Percentiles rank a stretch among this genome's conserved stretches.
Conservation (phyloP, 2,888 invertebrate genomes). For the Pterostichus madidus region DNA sequence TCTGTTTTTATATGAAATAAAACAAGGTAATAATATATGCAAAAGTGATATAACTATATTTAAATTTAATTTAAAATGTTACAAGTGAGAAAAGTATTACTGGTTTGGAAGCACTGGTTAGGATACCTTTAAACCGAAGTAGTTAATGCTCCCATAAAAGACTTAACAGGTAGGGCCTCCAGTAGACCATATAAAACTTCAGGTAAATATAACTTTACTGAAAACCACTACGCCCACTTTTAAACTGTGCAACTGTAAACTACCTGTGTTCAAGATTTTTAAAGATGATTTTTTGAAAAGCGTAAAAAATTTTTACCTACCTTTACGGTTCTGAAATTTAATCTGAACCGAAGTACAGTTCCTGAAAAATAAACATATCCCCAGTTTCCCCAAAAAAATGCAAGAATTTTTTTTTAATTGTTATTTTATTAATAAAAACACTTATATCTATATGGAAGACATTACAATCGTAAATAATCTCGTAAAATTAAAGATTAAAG, state of each 20-base stretch:
- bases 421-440: conserved; percentile 67
- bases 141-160: conserved; percentile 54
- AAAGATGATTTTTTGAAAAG: conserved; percentile 38
- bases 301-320: conserved; percentile 36
- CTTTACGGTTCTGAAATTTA: conserved; percentile 19
- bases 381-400: conserved; percentile 66
- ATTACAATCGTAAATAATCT: conserved; percentile 64
- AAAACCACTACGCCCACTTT: conserved; percentile 19
- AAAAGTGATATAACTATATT: background rate
- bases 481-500: conserved; percentile 53
- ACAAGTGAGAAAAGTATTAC: background rate
- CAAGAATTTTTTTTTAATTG: conserved; percentile 63
- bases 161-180: conserved; percentile 61
- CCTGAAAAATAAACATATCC: conserved; percentile 59
- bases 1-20: too few species aligned
- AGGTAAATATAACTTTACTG: conserved; percentile 1
- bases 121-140: conserved; percentile 59
- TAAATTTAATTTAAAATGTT: background rate
- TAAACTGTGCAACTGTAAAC: conserved; percentile 25
- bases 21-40: too few species aligned
- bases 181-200: conserved; percentile 49
- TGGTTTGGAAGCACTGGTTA: conserved; percentile 33
- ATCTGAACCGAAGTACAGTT: conserved; percentile 54
- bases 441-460: conserved; percentile 72
- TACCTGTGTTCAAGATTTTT: conserved; percentile 56